Evolutionary conservation across 2,113 vertebrate genomes (phyloP).

Genomic region (Formicarius rufipectus): DNA sequence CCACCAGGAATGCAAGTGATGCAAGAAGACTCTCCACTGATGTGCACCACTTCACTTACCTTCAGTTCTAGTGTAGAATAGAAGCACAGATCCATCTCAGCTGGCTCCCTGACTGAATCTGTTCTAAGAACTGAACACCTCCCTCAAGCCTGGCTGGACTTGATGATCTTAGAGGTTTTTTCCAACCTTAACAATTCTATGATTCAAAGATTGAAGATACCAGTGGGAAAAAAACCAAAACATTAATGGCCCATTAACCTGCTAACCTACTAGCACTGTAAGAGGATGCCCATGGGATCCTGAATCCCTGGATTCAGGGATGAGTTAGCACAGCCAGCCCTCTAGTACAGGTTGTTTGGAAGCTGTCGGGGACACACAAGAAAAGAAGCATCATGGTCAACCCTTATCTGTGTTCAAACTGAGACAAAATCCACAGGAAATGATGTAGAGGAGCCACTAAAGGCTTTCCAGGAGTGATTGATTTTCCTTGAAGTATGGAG

Average conservation of each 20-base stretch:
- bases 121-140: not conserved
- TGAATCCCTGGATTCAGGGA: not conserved
- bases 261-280: not conserved
- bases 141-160: not conserved
- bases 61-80: not conserved
- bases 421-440: not conserved
- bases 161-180: not conserved
- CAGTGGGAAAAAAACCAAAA: not conserved
- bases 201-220: not conserved
- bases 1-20: not conserved
- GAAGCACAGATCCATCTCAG: not conserved
- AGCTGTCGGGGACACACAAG: not conserved
- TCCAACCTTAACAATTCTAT: not conserved
- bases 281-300: not conserved
- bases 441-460: not conserved
- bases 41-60: not conserved
- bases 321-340: not conserved
- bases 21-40: not conserved
- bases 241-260: not conserved
- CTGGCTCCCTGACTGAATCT: not conserved
- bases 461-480: not conserved
- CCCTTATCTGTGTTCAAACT: not conserved
- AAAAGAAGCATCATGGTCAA: not conserved
- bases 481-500: not conserved
- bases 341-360: not conserved